These are phyloP conservation scores for Cyclophora punctaria DNA, from an alignment of 2,888 invertebrate species.

Conservation along the genomic window DNA sequence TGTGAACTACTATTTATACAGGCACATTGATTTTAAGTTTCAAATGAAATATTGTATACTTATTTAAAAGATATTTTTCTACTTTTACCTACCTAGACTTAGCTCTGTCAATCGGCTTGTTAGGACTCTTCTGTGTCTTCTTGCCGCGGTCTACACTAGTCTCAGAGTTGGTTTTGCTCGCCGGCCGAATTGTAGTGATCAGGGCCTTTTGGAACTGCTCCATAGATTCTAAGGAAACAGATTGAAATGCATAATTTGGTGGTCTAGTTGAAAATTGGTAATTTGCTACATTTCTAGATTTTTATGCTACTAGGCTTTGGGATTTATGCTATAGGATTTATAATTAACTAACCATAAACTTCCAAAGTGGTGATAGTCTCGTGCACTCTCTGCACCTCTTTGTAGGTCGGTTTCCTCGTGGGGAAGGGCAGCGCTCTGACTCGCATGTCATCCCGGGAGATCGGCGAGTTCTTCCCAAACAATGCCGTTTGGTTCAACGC, in stretches of 20 bases:
- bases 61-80: no score
- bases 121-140: slow-evolving; percentile 41
- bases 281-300: no score
- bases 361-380: slow-evolving; percentile 78
- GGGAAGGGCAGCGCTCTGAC: slow-evolving; percentile 86
- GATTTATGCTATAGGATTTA: no score
- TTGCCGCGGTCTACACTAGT: slow-evolving; percentile 37
- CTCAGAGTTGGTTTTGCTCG: slow-evolving; percentile 38
- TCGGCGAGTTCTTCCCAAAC: slow-evolving; percentile 82
- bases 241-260: background rate
- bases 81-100: slow-evolving; percentile 57
- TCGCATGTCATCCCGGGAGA: slow-evolving; percentile 77
- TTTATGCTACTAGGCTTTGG: no score
- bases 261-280: no score
- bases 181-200: slow-evolving; percentile 30
- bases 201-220: slow-evolving; percentile 68
- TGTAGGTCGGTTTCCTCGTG: slow-evolving; percentile 86
- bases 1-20: no score
- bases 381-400: slow-evolving; percentile 85
- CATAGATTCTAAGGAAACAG: slow-evolving; percentile 60
- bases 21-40: no score
- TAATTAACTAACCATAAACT: slow-evolving; percentile 76
- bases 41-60: no score
- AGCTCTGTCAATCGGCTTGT: slow-evolving; percentile 72
- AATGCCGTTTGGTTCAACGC: slow-evolving; percentile 81